phyloP scores from a whole-genome alignment of 2,113 vertebrate genomes.

The Strix aluco region DNA sequence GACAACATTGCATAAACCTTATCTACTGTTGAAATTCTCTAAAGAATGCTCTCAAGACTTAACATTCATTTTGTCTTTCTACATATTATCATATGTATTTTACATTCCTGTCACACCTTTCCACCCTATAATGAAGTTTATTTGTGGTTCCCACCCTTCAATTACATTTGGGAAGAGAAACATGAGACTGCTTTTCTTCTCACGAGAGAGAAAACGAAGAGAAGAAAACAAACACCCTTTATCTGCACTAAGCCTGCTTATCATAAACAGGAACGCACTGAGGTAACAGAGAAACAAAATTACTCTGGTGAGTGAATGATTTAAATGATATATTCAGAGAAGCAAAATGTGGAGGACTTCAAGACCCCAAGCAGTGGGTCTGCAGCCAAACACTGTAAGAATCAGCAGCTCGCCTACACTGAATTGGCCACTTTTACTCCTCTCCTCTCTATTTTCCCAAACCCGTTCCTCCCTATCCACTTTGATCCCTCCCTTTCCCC shows the following conservation, averaged over 20 bases:
- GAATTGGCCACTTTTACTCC: background rate
- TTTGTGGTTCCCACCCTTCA: background rate
- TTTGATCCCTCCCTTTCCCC: background rate
- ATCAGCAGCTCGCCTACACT: background rate
- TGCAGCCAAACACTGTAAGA: background rate
- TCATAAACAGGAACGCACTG: rapidly evolving
- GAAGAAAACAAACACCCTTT: background rate
- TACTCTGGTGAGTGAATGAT: background rate
- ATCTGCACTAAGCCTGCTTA: background rate
- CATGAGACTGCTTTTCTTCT: background rate
- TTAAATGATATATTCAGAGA: background rate
- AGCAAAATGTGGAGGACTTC: background rate
- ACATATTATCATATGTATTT: background rate
- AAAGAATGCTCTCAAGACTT: background rate
- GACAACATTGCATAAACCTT: background rate
- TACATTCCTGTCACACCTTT: background rate
- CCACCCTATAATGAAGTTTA: background rate
- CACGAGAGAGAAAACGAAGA: background rate
- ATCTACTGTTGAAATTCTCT: background rate
- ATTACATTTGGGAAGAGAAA: background rate
- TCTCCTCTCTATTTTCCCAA: background rate
- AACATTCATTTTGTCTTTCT: background rate
- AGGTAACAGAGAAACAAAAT: background rate
- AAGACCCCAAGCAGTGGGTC: background rate
- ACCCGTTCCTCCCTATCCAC: background rate